Conservation (phyloP, 2,797 vertebrate genomes). For the Phrynocephalus guinanensis region DNA sequence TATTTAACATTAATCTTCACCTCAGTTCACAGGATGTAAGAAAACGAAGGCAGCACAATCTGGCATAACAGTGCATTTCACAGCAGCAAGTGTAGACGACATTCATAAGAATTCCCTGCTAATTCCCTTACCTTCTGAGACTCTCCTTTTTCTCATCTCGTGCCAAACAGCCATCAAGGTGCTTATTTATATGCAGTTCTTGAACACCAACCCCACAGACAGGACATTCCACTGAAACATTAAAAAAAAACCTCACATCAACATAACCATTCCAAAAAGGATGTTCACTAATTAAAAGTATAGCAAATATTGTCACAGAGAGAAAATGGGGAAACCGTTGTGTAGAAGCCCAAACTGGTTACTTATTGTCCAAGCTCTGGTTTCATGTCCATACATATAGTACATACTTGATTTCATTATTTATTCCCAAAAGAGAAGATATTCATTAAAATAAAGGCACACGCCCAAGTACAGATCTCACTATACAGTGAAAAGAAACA, state of each 20-base stretch:
- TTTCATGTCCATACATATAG: neutral
- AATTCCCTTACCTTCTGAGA: conserved; percentile 84
- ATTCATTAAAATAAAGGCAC: neutral
- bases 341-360: conserved; percentile 1
- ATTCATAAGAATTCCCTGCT: accelerated
- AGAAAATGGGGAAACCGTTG: neutral
- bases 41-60: accelerated
- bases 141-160: conserved; percentile 92
- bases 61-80: accelerated
- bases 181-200: conserved; percentile 89
- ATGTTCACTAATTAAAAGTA: neutral
- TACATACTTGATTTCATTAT: neutral
- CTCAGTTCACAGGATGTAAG: neutral
- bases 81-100: neutral
- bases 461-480: neutral
- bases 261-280: neutral
- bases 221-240: conserved; percentile 90
- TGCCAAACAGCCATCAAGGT: conserved; percentile 89
- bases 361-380: too few species aligned
- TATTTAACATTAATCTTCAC: neutral
- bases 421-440: neutral
- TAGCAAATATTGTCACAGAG: neutral
- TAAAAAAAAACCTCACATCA: conserved; percentile 44
- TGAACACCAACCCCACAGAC: conserved; percentile 87
- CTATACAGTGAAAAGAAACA: neutral